Percentiles rank a stretch among this genome's conserved stretches.
phyloP scores from a whole-genome alignment of 2,113 vertebrate species.

The Laterallus jamaicensis region DNA sequence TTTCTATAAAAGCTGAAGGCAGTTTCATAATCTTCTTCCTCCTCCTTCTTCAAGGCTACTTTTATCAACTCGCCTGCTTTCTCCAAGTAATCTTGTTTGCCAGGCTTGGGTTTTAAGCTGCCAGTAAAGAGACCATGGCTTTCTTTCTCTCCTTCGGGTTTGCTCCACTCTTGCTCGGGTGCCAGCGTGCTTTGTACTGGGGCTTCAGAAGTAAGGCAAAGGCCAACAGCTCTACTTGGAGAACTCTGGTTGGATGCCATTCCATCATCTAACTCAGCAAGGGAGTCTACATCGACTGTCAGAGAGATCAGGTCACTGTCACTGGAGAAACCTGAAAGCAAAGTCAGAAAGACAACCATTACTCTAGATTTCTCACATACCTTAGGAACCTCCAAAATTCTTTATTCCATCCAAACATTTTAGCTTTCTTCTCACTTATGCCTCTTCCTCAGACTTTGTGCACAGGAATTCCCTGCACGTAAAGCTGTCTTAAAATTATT shows the following conservation, averaged over 20 bases:
- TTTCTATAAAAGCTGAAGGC: slow-evolving; percentile 90
- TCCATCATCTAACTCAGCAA: slow-evolving; percentile 92
- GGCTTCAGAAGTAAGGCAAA: slow-evolving; percentile 67
- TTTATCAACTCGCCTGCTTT: slow-evolving; percentile 90
- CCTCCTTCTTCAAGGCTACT: slow-evolving; percentile 90
- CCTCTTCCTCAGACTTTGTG: not conserved
- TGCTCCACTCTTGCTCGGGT: slow-evolving; percentile 78
- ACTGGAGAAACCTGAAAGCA: slow-evolving; percentile 84
- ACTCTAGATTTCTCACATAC: not conserved
- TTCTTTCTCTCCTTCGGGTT: slow-evolving; percentile 74
- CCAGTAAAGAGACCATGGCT: slow-evolving; percentile 79
- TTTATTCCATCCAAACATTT: not conserved
- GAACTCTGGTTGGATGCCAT: slow-evolving; percentile 94
- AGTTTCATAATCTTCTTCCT: slow-evolving; percentile 88
- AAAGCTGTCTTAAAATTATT: not conserved
- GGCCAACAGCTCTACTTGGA: slow-evolving; percentile 82
- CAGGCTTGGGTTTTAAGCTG: slow-evolving; percentile 78
- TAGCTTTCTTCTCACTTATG: not conserved
- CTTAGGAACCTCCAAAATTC: not conserved
- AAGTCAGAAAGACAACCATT: not conserved
- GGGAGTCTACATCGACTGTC: slow-evolving; percentile 87
- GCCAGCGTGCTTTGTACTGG: slow-evolving; percentile 35
- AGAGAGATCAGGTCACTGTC: slow-evolving; percentile 90
- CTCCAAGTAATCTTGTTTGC: slow-evolving; percentile 89
- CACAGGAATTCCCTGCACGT: not conserved